These are phyloP conservation scores for Argopecten irradians DNA, from an alignment of 1,140 invertebrate genomes.

Conservation along the genomic window DNA sequence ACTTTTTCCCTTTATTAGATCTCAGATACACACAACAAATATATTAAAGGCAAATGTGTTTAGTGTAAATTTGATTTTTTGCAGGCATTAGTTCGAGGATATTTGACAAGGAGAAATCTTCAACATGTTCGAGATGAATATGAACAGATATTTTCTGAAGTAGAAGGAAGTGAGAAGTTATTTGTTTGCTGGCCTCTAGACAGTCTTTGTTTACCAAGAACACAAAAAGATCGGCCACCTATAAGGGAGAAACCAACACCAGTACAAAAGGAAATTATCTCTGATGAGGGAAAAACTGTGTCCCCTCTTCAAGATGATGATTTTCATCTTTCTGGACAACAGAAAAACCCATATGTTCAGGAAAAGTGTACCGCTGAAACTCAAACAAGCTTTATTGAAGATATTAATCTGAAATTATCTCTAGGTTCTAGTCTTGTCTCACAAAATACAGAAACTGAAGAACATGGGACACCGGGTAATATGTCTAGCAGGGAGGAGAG, in stretches of 20 bases:
- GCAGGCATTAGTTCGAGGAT: conserved; percentile 55
- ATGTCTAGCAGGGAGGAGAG: not conserved
- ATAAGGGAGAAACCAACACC: not conserved
- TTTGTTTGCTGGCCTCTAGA: conserved; percentile 19
- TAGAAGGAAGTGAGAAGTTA: conserved; percentile 40
- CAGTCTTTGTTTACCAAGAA: not conserved
- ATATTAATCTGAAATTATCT: not conserved
- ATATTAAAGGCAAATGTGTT: too few species aligned
- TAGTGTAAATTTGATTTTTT: conserved; percentile 40
- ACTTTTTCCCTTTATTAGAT: too few species aligned
- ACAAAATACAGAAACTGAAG: not conserved
- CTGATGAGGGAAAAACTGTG: not conserved
- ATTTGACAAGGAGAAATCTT: conserved; percentile 50
- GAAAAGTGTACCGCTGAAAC: conserved; percentile 40
- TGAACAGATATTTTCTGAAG: conserved; percentile 48
- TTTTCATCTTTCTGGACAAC: not conserved
- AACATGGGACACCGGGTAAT: not conserved
- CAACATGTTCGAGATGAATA: conserved; percentile 46
- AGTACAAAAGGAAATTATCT: not conserved
- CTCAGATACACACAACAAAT: too few species aligned
- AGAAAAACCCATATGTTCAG: not conserved
- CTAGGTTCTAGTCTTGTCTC: not conserved
- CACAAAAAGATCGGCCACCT: not conserved
- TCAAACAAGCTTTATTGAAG: conserved; percentile 42
- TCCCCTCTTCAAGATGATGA: not conserved